These are phyloP conservation scores for Girardia tigrina DNA, from an alignment of 2,888 invertebrate genomes.

Conservation along the genomic window DNA sequence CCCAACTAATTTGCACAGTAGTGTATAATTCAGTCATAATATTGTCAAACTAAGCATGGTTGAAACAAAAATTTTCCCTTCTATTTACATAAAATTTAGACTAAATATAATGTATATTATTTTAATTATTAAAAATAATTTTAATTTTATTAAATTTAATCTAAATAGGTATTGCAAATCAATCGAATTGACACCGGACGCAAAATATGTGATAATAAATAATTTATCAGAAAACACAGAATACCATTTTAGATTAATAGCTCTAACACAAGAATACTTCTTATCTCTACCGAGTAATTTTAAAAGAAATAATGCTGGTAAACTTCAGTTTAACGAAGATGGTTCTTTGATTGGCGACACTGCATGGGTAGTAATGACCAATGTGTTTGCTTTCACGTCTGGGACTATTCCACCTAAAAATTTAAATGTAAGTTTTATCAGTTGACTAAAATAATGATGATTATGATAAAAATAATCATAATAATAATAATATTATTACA, in stretches of 20 bases:
- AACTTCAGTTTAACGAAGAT: background rate
- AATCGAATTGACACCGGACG: background rate
- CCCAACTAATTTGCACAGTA: too few relatives aligned
- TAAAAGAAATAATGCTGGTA: background rate
- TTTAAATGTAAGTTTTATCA: background rate
- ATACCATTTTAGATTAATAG: background rate
- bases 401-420: background rate
- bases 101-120: too few relatives aligned
- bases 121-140: too few relatives aligned
- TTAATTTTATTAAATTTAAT: too few relatives aligned
- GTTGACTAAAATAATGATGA: background rate
- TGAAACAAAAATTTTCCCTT: too few relatives aligned
- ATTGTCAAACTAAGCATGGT: too few relatives aligned
- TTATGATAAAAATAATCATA: too few relatives aligned
- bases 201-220: background rate
- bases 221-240: background rate
- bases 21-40: too few relatives aligned
- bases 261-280: background rate
- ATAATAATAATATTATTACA: too few relatives aligned
- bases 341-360: background rate
- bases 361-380: background rate
- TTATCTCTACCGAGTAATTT: slow-evolving; percentile 2
- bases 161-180: background rate
- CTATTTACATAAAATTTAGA: too few relatives aligned
- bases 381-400: background rate